A percentile compares a stretch with the other conserved stretches of the same genome.
These are phyloP conservation scores for Oasisia sp. DNA, from an alignment of 2,888 invertebrate species.

Conservation along the genomic window DNA sequence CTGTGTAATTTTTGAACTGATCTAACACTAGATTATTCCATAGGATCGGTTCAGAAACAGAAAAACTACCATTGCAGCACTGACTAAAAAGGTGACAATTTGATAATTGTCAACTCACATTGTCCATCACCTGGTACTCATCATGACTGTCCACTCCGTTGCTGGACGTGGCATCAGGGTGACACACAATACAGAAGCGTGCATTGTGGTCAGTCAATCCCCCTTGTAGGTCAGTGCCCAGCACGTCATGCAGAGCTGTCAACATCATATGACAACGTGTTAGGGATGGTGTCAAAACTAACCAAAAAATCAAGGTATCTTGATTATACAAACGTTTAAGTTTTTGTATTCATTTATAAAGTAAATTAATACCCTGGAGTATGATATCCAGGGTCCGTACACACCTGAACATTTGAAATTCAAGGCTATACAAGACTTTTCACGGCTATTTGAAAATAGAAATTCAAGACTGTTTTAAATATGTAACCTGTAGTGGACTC, in stretches of 20 bases:
- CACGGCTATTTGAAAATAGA: too few species aligned
- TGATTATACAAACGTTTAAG: background rate
- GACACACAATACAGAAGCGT: constrained; percentile 78
- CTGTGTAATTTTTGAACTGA: too few species aligned
- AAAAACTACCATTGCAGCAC: background rate
- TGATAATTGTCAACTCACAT: background rate
- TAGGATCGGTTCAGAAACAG: too few species aligned
- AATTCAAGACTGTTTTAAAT: too few species aligned
- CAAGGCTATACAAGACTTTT: too few species aligned
- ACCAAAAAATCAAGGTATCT: background rate
- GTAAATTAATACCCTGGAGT: too few species aligned
- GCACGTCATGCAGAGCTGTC: constrained; percentile 71
- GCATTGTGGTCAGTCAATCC: constrained; percentile 87
- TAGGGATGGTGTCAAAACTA: background rate
- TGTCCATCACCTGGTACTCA: background rate
- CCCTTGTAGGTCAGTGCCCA: constrained; percentile 82
- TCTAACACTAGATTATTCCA: too few species aligned
- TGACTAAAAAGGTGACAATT: background rate
- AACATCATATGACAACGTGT: background rate
- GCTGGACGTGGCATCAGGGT: constrained; percentile 45
- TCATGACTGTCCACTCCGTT: constrained; percentile 6
- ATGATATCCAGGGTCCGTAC: too few species aligned
- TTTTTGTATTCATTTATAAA: too few species aligned
- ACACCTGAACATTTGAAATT: too few species aligned
- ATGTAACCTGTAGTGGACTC: too few species aligned